Conservation (phyloP, 2,888 invertebrate species). For the Lasioglossum leucozonium region DNA sequence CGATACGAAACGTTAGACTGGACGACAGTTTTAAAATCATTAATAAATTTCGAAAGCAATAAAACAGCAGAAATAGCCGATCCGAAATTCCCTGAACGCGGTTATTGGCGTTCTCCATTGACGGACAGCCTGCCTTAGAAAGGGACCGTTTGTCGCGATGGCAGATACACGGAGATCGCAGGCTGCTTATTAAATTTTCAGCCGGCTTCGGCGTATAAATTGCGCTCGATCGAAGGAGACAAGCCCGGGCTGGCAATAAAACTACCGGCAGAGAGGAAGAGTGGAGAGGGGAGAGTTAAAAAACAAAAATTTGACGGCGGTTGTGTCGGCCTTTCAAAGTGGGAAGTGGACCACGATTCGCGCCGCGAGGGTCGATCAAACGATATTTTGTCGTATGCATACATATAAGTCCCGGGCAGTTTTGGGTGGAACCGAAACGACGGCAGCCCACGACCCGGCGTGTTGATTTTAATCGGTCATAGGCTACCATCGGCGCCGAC, state of each 20-base stretch:
- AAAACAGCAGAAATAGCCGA: not conserved
- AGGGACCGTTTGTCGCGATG: constrained; percentile 35
- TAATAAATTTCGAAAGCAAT: not conserved
- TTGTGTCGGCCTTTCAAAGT: constrained; percentile 15
- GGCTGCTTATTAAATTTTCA: constrained; percentile 55
- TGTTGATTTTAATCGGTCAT: constrained; percentile 37
- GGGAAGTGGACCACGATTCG: constrained; percentile 38
- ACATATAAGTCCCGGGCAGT: constrained; percentile 37
- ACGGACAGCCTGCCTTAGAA: not conserved
- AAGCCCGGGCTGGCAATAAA: not conserved
- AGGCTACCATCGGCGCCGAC: constrained; percentile 3
- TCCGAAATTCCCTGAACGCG: not conserved
- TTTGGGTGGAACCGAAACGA: constrained; percentile 14
- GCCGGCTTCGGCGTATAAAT: constrained; percentile 47
- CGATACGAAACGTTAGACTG: not conserved
- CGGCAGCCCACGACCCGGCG: constrained; percentile 4
- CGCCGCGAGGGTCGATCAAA: constrained; percentile 38
- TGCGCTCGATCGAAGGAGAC: constrained; percentile 20
- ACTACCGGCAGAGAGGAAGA: not conserved
- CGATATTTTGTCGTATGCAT: constrained; percentile 52
- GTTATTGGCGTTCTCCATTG: not conserved
- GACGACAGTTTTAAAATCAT: not conserved
- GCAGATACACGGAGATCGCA: constrained; percentile 35
- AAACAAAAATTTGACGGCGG: not conserved
- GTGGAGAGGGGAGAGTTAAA: not conserved